These are phyloP conservation scores for Adelges cooleyi DNA, from an alignment of 1,140 invertebrate species.

Conservation along the genomic window DNA sequence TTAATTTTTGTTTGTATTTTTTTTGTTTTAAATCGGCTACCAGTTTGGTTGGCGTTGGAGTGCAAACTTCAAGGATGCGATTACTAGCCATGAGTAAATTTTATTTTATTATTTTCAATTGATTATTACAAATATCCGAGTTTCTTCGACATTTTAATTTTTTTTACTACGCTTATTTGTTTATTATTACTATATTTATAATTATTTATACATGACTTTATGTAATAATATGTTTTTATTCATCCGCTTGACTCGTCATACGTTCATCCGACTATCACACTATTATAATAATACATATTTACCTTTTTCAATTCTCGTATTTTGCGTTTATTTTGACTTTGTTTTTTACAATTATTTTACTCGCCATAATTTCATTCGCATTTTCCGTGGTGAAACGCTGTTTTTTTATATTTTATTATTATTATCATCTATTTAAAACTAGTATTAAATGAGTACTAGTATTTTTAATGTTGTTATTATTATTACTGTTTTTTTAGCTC, in stretches of 20 bases:
- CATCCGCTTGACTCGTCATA: conserved; percentile 31
- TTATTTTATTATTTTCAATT: conserved; percentile 40
- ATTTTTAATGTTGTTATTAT: too few species aligned
- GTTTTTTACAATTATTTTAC: conserved; percentile 14
- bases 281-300: conserved; percentile 37
- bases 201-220: conserved; percentile 33
- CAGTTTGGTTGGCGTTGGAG: conserved; percentile 85
- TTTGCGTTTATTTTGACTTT: conserved; percentile 33
- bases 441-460: too few species aligned
- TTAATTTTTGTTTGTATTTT: conserved; percentile 21
- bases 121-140: conserved; percentile 28
- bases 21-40: conserved; percentile 29
- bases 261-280: conserved; percentile 40
- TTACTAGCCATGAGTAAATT: conserved; percentile 58
- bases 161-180: conserved; percentile 32
- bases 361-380: conserved; percentile 4
- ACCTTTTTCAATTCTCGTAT: too few species aligned
- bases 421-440: too few species aligned
- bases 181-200: conserved; percentile 33
- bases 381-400: conserved; percentile 12
- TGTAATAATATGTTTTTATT: conserved; percentile 31
- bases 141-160: conserved; percentile 32
- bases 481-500: conserved; percentile 10
- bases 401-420: conserved; percentile 7
- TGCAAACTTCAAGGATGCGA: conserved; percentile 87